phyloP scores from a whole-genome alignment of 2,888 invertebrate species.

The Sarcophaga variegata region DNA sequence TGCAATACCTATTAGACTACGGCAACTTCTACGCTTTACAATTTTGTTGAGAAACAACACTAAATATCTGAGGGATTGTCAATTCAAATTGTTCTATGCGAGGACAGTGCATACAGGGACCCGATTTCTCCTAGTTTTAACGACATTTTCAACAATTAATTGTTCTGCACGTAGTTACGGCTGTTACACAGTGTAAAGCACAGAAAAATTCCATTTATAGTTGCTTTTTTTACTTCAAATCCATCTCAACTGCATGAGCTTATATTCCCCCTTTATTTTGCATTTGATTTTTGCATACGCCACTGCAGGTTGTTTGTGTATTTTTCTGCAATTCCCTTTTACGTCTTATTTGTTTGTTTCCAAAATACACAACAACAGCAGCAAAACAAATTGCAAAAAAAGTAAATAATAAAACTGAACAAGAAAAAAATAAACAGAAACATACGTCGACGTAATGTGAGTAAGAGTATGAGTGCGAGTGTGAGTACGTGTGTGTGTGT shows the following conservation, averaged over 20 bases:
- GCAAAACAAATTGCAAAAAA: slow-evolving; percentile 6
- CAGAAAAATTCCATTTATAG: too few relatives aligned
- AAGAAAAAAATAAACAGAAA: slow-evolving; percentile 52
- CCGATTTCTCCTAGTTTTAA: too few relatives aligned
- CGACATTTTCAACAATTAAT: too few relatives aligned
- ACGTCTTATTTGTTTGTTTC: slow-evolving; percentile 81
- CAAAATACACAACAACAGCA: slow-evolving; percentile 64
- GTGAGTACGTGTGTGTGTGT: slow-evolving; percentile 59
- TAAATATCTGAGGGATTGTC: too few relatives aligned
- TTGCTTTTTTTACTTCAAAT: too few relatives aligned
- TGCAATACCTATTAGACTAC: too few relatives aligned
- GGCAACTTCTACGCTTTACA: too few relatives aligned
- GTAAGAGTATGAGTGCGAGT: not conserved
- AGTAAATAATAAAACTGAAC: slow-evolving; percentile 61
- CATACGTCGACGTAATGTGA: not conserved
- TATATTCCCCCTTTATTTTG: slow-evolving; percentile 3
- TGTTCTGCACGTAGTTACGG: too few relatives aligned
- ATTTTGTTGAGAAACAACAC: too few relatives aligned
- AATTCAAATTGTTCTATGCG: too few relatives aligned
- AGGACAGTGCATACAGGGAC: too few relatives aligned
- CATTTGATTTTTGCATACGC: slow-evolving; percentile 71
- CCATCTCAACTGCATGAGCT: not conserved
- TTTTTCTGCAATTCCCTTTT: slow-evolving; percentile 80
- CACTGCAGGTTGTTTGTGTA: slow-evolving; percentile 80
- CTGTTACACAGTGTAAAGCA: too few relatives aligned